Conservation (phyloP, 2,888 invertebrate species). For the Toxonevra muliebris region DNA sequence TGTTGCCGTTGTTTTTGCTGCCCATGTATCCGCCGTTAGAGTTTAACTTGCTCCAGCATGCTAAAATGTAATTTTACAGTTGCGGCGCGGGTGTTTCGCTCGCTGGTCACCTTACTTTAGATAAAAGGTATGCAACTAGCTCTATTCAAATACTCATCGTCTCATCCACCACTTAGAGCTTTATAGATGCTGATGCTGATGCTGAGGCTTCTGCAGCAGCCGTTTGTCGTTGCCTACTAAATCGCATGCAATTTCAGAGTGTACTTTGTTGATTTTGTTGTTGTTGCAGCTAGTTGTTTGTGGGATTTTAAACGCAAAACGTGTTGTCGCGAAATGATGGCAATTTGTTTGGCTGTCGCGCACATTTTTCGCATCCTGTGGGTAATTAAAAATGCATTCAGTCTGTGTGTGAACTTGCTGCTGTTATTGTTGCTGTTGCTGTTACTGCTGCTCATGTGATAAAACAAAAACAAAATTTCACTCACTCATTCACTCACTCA, state of each 20-base stretch:
- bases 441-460: not conserved
- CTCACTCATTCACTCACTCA: too few species aligned
- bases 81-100: slow-evolving; percentile 22
- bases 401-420: slow-evolving; percentile 25
- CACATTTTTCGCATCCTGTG: slow-evolving; percentile 42
- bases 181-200: not conserved
- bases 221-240: slow-evolving; percentile 14
- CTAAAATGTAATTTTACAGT: not conserved
- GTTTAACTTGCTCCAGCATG: not conserved
- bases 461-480: too few species aligned
- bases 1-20: too few species aligned
- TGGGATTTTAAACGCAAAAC: slow-evolving; percentile 8
- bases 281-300: slow-evolving; percentile 9
- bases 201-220: slow-evolving; percentile 4
- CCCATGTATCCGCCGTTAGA: too few species aligned
- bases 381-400: slow-evolving; percentile 47
- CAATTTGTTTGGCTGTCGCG: slow-evolving; percentile 32
- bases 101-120: not conserved
- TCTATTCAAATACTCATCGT: not conserved
- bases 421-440: not conserved
- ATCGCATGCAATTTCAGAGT: too few species aligned
- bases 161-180: slow-evolving; percentile 2
- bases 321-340: slow-evolving; percentile 32
- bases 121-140: too few species aligned
- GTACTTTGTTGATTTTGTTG: not conserved